Conservation (phyloP, 2,113 vertebrate species). For the Oxyura jamaicensis region DNA sequence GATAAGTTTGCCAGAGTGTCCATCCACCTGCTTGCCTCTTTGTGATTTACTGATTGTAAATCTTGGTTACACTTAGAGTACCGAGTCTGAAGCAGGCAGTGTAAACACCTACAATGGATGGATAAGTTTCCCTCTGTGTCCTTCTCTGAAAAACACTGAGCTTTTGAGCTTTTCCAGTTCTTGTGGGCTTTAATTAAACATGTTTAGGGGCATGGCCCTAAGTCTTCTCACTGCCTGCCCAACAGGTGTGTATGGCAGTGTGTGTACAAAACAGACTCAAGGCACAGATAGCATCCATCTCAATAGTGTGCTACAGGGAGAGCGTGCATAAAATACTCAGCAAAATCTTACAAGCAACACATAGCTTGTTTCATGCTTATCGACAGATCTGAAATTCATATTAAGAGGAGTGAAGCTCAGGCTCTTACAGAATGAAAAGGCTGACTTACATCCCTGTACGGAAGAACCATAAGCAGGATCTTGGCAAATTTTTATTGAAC, state of each 20-base stretch:
- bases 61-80: not conserved
- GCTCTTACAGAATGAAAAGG: not conserved
- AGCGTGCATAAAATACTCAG: not conserved
- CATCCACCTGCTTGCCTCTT: not conserved
- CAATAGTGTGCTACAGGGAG: not conserved
- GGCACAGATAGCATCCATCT: not conserved
- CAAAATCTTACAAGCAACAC: not conserved
- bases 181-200: not conserved
- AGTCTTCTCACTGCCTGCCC: not conserved
- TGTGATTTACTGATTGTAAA: not conserved
- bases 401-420: not conserved
- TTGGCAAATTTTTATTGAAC: not conserved
- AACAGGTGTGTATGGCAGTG: not conserved
- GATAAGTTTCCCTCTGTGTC: not conserved
- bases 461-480: not conserved
- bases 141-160: not conserved
- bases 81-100: not conserved
- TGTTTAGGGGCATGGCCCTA: not conserved
- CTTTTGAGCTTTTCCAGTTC: not conserved
- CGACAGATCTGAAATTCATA: not conserved
- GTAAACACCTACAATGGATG: not conserved
- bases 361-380: not conserved
- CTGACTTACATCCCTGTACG: not conserved
- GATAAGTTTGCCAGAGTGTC: not conserved
- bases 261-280: not conserved